Conservation (phyloP, 2,888 invertebrate genomes). For the Cacoxenus indagator region DNA sequence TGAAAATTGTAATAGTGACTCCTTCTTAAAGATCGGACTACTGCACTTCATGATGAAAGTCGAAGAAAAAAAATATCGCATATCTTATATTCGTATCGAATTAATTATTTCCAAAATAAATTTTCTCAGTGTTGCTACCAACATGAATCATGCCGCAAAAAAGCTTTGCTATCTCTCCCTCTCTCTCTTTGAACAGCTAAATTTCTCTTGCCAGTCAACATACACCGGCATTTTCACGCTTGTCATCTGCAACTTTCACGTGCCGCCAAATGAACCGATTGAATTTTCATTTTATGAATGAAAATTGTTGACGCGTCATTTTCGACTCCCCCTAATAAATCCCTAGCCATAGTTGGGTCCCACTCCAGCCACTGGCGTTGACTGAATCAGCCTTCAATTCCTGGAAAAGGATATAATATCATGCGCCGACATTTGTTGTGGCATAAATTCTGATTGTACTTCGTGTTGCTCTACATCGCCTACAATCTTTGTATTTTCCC, state of each 20-base stretch:
- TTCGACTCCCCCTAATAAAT: neutral
- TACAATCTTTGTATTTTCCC: slow-evolving; percentile 10
- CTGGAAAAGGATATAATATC: slow-evolving; percentile 62
- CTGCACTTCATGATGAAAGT: no score
- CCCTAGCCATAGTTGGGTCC: neutral
- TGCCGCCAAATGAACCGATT: slow-evolving; percentile 4
- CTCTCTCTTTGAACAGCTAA: neutral
- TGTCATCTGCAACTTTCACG: slow-evolving; percentile 30
- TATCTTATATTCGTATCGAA: no score
- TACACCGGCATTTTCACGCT: neutral
- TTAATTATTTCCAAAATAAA: no score
- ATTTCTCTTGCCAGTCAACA: neutral
- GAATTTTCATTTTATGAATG: slow-evolving; percentile 66
- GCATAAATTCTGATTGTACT: slow-evolving; percentile 34
- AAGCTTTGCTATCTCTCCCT: neutral
- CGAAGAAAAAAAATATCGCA: no score
- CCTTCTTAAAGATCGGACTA: no score
- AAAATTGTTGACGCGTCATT: slow-evolving; percentile 41
- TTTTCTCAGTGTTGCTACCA: slow-evolving; percentile 3
- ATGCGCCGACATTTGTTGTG: slow-evolving; percentile 58
- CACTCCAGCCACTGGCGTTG: neutral
- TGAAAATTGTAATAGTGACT: no score
- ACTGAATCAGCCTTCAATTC: slow-evolving; percentile 58
- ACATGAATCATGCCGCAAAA: slow-evolving; percentile 12
- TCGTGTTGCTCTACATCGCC: slow-evolving; percentile 2